Conservation (phyloP, 37 sponge, comb jelly and placozoan genomes). For the Haliclona indistincta region DNA sequence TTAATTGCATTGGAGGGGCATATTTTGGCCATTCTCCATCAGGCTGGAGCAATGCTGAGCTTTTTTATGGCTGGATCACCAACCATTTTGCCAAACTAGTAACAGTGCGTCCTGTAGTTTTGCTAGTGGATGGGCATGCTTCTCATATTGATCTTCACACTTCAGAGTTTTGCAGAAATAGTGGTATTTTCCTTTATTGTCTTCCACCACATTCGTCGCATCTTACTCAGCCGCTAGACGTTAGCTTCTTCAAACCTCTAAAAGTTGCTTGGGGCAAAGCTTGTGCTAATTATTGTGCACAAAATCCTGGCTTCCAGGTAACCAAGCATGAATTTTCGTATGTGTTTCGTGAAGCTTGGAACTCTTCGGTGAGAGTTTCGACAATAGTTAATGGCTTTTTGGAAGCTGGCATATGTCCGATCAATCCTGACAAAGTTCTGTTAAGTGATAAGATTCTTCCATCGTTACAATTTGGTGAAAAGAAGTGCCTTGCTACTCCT, state of each 20-base stretch:
- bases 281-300: no score
- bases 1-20: constrained; percentile 24
- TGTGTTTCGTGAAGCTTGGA: constrained; percentile 8
- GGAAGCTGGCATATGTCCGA: neutral
- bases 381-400: neutral
- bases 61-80: constrained; percentile 54
- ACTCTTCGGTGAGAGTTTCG: neutral
- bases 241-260: constrained; percentile 1
- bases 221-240: constrained; percentile 19
- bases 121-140: constrained; percentile 33
- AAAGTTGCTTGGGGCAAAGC: neutral
- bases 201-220: constrained; percentile 8
- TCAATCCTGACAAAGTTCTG: neutral
- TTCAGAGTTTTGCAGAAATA: constrained; percentile 28
- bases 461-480: neutral
- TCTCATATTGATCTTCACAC: constrained; percentile 34
- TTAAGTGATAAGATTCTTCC: neutral
- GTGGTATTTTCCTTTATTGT: constrained; percentile 20
- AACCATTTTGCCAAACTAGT: constrained; percentile 47
- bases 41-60: constrained; percentile 37
- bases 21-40: constrained; percentile 46
- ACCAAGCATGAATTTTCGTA: neutral
- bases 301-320: neutral
- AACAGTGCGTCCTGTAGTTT: constrained; percentile 3
- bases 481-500: neutral